phyloP scores from a whole-genome alignment of 2,888 invertebrate species.

The Vesta saturnalis region DNA sequence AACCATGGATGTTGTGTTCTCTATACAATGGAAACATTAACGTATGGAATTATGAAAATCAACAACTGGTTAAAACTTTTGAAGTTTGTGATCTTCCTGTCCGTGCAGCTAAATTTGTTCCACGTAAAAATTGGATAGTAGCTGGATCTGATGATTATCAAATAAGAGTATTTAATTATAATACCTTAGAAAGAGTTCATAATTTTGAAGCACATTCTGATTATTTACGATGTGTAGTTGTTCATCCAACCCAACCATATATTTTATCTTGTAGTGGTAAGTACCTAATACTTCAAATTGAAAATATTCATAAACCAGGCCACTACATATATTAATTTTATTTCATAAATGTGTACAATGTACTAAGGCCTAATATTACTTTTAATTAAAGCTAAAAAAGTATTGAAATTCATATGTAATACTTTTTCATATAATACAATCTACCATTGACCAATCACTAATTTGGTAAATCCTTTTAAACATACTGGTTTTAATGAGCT shows the following conservation, averaged over 20 bases:
- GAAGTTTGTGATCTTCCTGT: slow-evolving; percentile 98
- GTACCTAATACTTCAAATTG: too few species aligned
- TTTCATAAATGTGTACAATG: background rate
- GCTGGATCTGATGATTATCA: slow-evolving; percentile 98
- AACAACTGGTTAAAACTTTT: slow-evolving; percentile 87
- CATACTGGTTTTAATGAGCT: too few species aligned
- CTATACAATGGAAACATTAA: slow-evolving; percentile 99
- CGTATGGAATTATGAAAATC: slow-evolving; percentile 99
- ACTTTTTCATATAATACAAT: too few species aligned
- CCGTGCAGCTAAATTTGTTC: slow-evolving; percentile 93
- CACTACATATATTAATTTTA: too few species aligned
- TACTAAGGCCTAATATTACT: background rate
- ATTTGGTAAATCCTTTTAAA: too few species aligned
- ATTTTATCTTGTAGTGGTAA: slow-evolving; percentile 95
- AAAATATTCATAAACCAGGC: too few species aligned
- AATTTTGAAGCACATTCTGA: slow-evolving; percentile 99
- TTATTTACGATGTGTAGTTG: slow-evolving; percentile 94
- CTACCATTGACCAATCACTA: too few species aligned
- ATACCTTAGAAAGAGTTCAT: slow-evolving; percentile 95
- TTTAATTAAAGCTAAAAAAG: too few species aligned
- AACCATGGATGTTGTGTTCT: slow-evolving; percentile 98
- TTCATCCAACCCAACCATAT: slow-evolving; percentile 97
- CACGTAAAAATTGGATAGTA: slow-evolving; percentile 98
- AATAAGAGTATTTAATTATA: slow-evolving; percentile 97
- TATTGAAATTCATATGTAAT: too few species aligned